Evolutionary conservation across 2,888 invertebrate genomes (phyloP).

Genomic region (Sarcophaga rosellei): DNA sequence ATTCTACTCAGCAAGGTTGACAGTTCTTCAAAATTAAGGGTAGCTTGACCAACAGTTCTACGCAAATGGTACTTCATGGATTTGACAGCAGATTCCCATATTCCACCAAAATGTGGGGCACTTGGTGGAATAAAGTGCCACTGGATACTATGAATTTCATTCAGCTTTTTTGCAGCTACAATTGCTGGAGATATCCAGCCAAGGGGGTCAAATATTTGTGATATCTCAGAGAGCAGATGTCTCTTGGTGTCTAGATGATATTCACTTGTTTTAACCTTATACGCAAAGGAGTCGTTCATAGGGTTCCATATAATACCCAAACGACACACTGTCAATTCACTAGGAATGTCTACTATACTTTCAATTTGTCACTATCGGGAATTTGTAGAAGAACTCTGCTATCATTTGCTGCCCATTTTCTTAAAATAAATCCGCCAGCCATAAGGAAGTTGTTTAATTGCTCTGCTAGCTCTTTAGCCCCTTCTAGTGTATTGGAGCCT

Average conservation of each 20-base stretch:
- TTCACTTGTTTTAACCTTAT: constrained; percentile 15
- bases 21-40: too few species aligned
- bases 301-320: constrained; percentile 40
- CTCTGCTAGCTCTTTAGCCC: constrained; percentile 27
- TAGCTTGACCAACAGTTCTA: too few species aligned
- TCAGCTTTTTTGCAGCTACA: constrained; percentile 31
- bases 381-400: not conserved
- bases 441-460: constrained; percentile 44
- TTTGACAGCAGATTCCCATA: too few species aligned
- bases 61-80: too few species aligned
- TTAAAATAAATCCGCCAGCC: constrained; percentile 28
- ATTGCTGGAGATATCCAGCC: constrained; percentile 40
- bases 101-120: too few species aligned
- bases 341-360: constrained; percentile 13
- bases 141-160: too few species aligned
- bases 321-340: constrained; percentile 26
- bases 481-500: constrained; percentile 33
- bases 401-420: constrained; percentile 42
- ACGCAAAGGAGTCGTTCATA: constrained; percentile 15
- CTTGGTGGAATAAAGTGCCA: too few species aligned
- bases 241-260: constrained; percentile 21
- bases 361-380: constrained; percentile 29
- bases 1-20: too few species aligned
- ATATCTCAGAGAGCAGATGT: constrained; percentile 40
- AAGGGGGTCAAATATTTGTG: constrained; percentile 42